Conservation (phyloP, 1,140 invertebrate genomes). For the Lethocerus indicus region DNA sequence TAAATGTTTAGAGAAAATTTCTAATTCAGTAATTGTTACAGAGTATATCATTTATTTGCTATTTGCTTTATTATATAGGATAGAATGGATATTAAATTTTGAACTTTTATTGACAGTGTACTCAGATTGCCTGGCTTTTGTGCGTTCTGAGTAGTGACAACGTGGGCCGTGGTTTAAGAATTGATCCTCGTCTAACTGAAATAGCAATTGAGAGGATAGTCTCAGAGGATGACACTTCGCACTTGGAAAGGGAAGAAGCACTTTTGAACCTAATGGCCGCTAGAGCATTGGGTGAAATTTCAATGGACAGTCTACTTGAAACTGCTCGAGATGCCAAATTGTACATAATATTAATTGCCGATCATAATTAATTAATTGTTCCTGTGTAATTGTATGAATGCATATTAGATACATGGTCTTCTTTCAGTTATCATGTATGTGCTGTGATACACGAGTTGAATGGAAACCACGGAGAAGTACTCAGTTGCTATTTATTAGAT, state of each 20-base stretch:
- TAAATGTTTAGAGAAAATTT: no score
- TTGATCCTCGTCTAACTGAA: slow-evolving; percentile 20
- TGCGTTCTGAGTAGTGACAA: slow-evolving; percentile 30
- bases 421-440: slow-evolving; percentile 38
- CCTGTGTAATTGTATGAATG: not conserved
- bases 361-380: not conserved
- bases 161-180: slow-evolving; percentile 24
- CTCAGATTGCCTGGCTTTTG: slow-evolving; percentile 36
- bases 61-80: slow-evolving; percentile 15
- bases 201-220: slow-evolving; percentile 34
- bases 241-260: slow-evolving; percentile 62
- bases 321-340: slow-evolving; percentile 17
- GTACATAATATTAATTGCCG: slow-evolving; percentile 12
- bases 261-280: slow-evolving; percentile 56
- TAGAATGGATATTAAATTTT: slow-evolving; percentile 20
- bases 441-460: slow-evolving; percentile 38
- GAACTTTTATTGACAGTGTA: slow-evolving; percentile 23
- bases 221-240: slow-evolving; percentile 30
- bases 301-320: slow-evolving; percentile 13
- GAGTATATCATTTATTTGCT: no score
- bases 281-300: slow-evolving; percentile 16
- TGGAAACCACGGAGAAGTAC: slow-evolving; percentile 34
- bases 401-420: not conserved
- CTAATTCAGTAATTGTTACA: no score
- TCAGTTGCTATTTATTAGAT: slow-evolving; percentile 39